Conservation (phyloP, 2,888 invertebrate genomes). For the Phengaris alcon region DNA sequence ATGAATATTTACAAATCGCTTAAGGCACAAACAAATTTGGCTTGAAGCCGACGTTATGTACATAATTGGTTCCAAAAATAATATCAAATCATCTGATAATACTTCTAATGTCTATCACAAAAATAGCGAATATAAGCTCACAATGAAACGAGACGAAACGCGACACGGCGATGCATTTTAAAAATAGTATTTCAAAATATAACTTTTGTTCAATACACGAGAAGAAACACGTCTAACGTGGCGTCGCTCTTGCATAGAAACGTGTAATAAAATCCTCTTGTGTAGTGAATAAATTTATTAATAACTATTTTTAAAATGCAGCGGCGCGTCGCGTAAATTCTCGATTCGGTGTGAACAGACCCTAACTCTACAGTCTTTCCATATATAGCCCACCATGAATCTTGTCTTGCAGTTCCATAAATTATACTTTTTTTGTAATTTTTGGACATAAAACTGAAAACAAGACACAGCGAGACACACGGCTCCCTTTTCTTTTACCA, state of each 20-base stretch:
- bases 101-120: constrained; percentile 31
- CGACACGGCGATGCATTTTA: too few relatives aligned
- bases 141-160: too few relatives aligned
- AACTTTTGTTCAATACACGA: too few relatives aligned
- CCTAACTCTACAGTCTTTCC: constrained; percentile 11
- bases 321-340: too few relatives aligned
- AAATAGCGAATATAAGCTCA: constrained; percentile 4
- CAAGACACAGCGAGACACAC: neutral
- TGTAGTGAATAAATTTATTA: too few relatives aligned
- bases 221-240: too few relatives aligned
- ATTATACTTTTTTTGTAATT: neutral
- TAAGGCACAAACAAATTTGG: constrained; percentile 70
- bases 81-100: constrained; percentile 34
- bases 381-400: neutral
- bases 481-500: neutral
- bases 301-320: too few relatives aligned
- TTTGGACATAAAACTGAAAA: neutral
- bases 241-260: too few relatives aligned
- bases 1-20: constrained; percentile 67
- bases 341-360: too few relatives aligned
- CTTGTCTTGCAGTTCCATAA: neutral
- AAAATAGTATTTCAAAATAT: too few relatives aligned
- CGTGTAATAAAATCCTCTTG: too few relatives aligned
- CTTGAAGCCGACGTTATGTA: constrained; percentile 64
- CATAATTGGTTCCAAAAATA: constrained; percentile 69